Evolutionary conservation across 2,888 invertebrate species (phyloP).

Genomic region (Venusia cambrica): DNA sequence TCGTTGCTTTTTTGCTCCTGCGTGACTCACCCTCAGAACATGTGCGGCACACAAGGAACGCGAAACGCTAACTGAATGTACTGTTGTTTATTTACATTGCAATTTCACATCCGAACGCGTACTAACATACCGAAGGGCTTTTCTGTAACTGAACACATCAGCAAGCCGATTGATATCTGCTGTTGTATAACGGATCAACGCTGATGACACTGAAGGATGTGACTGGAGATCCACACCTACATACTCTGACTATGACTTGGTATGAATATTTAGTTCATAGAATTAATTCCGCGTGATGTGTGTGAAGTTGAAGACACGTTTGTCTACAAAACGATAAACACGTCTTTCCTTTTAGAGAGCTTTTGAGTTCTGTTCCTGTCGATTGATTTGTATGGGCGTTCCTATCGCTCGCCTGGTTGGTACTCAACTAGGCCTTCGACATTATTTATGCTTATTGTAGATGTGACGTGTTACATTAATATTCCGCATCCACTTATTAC

Average conservation of each 20-base stretch:
- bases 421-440: slow-evolving; percentile 27
- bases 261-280: too few relatives aligned
- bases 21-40: slow-evolving; percentile 69
- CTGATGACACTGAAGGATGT: too few relatives aligned
- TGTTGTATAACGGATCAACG: too few relatives aligned
- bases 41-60: slow-evolving; percentile 59
- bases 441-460: slow-evolving; percentile 33
- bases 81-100: slow-evolving; percentile 30
- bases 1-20: slow-evolving; percentile 60
- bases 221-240: too few relatives aligned
- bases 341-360: slow-evolving; percentile 13
- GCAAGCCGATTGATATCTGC: too few relatives aligned
- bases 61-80: slow-evolving; percentile 37
- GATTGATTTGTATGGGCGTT: slow-evolving; percentile 38
- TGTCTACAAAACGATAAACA: slow-evolving; percentile 12
- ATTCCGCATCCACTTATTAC: slow-evolving; percentile 56
- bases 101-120: slow-evolving; percentile 24
- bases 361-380: slow-evolving; percentile 25
- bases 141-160: too few relatives aligned
- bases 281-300: too few relatives aligned
- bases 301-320: slow-evolving; percentile 9
- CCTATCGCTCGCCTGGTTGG: slow-evolving; percentile 17
- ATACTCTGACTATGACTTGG: too few relatives aligned
- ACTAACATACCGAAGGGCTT: slow-evolving; percentile 3
- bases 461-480: slow-evolving; percentile 54